Conservation (phyloP, 1,140 invertebrate genomes). For the Eriosoma lanigerum region DNA sequence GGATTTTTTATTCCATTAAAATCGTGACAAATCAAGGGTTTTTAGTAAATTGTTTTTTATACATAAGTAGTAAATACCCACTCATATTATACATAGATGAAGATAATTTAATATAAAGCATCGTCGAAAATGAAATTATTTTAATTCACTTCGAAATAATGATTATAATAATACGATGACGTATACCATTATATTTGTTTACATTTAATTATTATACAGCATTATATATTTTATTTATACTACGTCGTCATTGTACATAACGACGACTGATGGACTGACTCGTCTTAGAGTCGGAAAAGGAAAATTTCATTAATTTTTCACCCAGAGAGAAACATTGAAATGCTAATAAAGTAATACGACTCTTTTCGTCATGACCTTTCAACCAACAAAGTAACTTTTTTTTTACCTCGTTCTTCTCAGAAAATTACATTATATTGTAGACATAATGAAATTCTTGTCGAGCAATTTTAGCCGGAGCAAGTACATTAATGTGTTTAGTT, state of each 20-base stretch:
- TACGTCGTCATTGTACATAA: background rate
- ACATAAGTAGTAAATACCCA: slow-evolving; percentile 11
- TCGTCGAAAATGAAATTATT: too few relatives aligned
- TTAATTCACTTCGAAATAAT: too few relatives aligned
- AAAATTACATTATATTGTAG: slow-evolving; percentile 14
- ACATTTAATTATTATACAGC: slow-evolving; percentile 5
- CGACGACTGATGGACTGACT: background rate
- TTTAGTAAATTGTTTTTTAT: slow-evolving; percentile 44
- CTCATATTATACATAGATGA: background rate
- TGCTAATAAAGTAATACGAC: slow-evolving; percentile 39
- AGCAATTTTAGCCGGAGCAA: background rate
- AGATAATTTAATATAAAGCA: too few relatives aligned
- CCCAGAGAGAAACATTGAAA: background rate
- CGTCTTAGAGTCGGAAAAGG: slow-evolving; percentile 8
- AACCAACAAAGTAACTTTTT: background rate
- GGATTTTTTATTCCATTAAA: slow-evolving; percentile 34
- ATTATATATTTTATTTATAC: background rate
- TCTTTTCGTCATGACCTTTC: slow-evolving; percentile 21
- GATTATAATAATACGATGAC: too few relatives aligned
- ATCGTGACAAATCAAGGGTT: slow-evolving; percentile 47
- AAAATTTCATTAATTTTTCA: slow-evolving; percentile 23
- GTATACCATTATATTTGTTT: background rate
- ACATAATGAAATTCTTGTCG: slow-evolving; percentile 13
- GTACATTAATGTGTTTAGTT: background rate
- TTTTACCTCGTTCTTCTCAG: background rate